phyloP scores from a whole-genome alignment of 2,888 invertebrate genomes.

The Acanthosepion lycidas region DNA sequence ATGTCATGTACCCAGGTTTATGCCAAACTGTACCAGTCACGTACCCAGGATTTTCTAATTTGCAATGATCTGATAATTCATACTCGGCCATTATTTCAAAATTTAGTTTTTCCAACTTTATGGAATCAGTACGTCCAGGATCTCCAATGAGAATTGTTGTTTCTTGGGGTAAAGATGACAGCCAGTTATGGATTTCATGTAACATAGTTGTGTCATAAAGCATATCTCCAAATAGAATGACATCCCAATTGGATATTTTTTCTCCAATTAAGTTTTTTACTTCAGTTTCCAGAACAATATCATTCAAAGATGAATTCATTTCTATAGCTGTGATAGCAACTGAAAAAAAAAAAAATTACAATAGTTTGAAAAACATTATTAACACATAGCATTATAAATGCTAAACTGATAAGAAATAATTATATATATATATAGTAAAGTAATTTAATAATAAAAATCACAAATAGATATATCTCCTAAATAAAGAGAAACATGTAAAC shows the following conservation, averaged over 20 bases:
- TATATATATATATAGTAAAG: neutral
- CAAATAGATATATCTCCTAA: neutral
- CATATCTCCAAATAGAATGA: slow-evolving; percentile 82
- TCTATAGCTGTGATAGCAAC: slow-evolving; percentile 67
- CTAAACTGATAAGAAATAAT: too few species aligned
- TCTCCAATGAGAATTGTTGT: slow-evolving; percentile 65
- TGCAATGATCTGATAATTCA: slow-evolving; percentile 56
- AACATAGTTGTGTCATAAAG: slow-evolving; percentile 79
- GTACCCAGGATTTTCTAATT: slow-evolving; percentile 64
- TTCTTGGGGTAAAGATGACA: slow-evolving; percentile 51
- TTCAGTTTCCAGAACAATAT: slow-evolving; percentile 74
- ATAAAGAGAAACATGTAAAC: too few species aligned
- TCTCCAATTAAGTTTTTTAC: slow-evolving; percentile 79
- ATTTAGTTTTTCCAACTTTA: slow-evolving; percentile 55
- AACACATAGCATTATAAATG: too few species aligned
- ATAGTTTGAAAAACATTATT: neutral
- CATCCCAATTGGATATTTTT: slow-evolving; percentile 75
- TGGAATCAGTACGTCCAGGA: slow-evolving; percentile 65
- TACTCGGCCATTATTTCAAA: slow-evolving; percentile 57
- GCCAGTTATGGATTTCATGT: slow-evolving; percentile 61
- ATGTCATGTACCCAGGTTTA: neutral
- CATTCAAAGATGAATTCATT: slow-evolving; percentile 68
- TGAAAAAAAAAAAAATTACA: slow-evolving; percentile 55
- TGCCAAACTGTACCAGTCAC: slow-evolving; percentile 62
- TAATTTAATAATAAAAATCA: neutral